phyloP scores from a whole-genome alignment of 2,797 vertebrate species.

The Stomatorhinus walkeri region DNA sequence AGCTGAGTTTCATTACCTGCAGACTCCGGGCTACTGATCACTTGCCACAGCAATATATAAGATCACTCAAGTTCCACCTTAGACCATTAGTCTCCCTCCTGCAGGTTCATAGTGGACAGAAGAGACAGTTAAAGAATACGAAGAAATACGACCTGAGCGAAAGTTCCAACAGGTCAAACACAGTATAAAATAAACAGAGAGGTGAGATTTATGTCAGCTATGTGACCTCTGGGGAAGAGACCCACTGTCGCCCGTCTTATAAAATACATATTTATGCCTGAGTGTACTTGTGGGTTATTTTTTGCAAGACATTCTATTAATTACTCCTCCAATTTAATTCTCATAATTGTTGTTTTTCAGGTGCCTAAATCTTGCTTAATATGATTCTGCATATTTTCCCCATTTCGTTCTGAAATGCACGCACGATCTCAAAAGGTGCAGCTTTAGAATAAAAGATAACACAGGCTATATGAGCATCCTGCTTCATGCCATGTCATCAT shows the following conservation, averaged over 20 bases:
- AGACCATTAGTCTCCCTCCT: not conserved
- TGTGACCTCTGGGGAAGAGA: not conserved
- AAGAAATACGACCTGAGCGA: not conserved
- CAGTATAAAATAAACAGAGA: not conserved
- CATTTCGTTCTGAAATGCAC: not conserved
- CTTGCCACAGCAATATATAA: not conserved
- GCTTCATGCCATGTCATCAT: not conserved
- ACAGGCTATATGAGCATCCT: not conserved
- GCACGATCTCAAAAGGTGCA: not conserved
- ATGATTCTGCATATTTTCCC: not conserved
- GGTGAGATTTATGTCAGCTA: not conserved
- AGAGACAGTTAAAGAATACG: not conserved
- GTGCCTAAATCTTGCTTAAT: not conserved
- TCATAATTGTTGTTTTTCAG: not conserved
- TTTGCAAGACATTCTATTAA: not conserved
- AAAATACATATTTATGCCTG: not conserved
- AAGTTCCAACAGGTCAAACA: conserved; percentile 47
- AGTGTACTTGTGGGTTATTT: not conserved
- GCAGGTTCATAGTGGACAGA: not conserved
- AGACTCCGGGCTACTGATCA: not conserved
- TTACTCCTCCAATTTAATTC: not conserved
- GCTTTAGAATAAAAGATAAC: not conserved
- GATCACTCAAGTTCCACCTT: not conserved
- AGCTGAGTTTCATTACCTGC: not conserved
- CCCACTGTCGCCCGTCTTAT: not conserved